Percentiles rank a stretch among this genome's conserved stretches.
Conservation (phyloP, 35 echinoderm and acorn worm species). For the Heliocidaris tuberculata region DNA sequence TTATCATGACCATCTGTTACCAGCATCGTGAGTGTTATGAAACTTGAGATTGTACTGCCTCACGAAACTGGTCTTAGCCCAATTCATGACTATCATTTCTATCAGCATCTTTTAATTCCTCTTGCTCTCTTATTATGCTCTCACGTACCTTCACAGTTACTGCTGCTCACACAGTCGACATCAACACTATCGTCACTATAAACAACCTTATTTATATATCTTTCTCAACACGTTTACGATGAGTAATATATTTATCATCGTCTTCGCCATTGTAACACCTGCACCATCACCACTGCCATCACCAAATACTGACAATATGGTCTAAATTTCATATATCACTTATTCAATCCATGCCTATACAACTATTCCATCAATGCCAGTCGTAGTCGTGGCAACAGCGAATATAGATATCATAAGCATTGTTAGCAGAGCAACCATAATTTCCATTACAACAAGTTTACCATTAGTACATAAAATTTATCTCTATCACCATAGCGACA, state of each 20-base stretch:
- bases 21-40: neutral
- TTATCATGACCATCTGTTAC: neutral
- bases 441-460: neutral
- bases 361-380: no score
- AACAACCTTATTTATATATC: neutral
- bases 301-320: neutral
- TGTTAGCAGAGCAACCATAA: neutral
- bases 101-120: neutral
- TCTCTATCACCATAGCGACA: no score
- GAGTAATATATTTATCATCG: neutral
- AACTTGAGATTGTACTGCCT: neutral
- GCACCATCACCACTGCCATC: neutral
- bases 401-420: no score
- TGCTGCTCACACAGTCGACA: neutral
- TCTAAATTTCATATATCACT: no score
- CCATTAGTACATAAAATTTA: no score
- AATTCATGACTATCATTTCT: neutral
- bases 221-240: neutral
- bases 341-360: no score
- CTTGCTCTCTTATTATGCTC: neutral
- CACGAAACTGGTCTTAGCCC: neutral
- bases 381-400: no score
- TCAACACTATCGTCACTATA: neutral
- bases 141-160: neutral
- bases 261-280: neutral